phyloP scores from a whole-genome alignment of 2,888 invertebrate species.

The Gonocerus acuteangulatus region DNA sequence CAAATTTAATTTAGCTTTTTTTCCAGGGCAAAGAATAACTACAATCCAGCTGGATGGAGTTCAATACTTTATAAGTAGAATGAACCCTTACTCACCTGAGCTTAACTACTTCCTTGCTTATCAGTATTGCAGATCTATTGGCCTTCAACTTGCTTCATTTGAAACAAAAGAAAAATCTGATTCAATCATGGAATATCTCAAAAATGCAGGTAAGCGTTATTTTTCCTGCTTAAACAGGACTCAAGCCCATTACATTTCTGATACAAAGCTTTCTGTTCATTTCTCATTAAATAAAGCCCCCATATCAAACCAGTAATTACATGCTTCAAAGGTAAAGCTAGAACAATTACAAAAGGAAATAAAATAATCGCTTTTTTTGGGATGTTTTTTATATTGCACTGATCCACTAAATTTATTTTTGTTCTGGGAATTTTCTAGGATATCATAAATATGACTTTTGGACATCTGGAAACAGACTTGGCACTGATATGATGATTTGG shows the following conservation, averaged over 20 bases:
- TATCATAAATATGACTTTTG: constrained; percentile 79
- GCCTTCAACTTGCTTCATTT: constrained; percentile 74
- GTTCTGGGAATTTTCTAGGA: constrained; percentile 45
- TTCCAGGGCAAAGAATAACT: constrained; percentile 75
- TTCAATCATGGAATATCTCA: constrained; percentile 72
- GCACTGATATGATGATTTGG: constrained; percentile 81
- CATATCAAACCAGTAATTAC: too few species aligned
- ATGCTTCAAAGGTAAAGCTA: too few species aligned
- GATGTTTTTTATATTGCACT: too few species aligned
- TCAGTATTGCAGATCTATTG: constrained; percentile 79
- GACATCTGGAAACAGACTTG: constrained; percentile 80
- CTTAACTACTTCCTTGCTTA: constrained; percentile 80
- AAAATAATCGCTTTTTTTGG: too few species aligned
- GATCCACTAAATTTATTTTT: too few species aligned
- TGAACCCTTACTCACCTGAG: constrained; percentile 80
- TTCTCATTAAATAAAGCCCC: too few species aligned
- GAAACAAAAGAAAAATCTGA: constrained; percentile 82
- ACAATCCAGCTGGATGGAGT: constrained; percentile 78
- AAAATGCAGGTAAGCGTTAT: constrained; percentile 61
- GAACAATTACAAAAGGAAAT: too few species aligned
- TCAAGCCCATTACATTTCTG: neutral
- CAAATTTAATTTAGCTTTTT: constrained; percentile 36
- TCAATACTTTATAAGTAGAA: constrained; percentile 76
- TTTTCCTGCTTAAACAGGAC: neutral
- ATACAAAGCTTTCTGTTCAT: neutral